A percentile compares a stretch with the other conserved stretches of the same genome.
phyloP scores from a whole-genome alignment of 2,113 vertebrate genomes.

The Xenotilapia leptura region DNA sequence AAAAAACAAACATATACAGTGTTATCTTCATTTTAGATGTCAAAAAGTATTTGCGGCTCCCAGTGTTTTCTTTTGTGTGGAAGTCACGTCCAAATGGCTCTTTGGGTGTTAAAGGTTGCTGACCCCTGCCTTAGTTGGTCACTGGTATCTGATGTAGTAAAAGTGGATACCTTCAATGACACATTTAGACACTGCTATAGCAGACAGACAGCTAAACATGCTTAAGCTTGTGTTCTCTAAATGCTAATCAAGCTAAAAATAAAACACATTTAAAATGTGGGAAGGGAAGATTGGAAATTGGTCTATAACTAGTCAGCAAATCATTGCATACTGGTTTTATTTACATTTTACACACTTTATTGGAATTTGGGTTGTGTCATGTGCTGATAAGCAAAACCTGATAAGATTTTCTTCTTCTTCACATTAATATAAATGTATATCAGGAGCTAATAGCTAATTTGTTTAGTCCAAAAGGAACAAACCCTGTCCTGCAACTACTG shows the following conservation, averaged over 20 bases:
- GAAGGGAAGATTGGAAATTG: background rate
- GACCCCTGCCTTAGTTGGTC: background rate
- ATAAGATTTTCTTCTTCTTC: background rate
- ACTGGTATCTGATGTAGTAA: background rate
- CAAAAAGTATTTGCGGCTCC: background rate
- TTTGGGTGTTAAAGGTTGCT: background rate
- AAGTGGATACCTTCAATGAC: background rate
- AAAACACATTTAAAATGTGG: background rate
- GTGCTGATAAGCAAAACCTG: background rate
- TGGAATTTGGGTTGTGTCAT: background rate
- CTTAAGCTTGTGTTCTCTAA: background rate
- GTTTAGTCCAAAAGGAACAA: background rate
- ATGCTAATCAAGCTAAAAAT: background rate
- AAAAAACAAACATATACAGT: background rate
- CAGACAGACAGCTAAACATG: background rate
- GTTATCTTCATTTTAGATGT: background rate
- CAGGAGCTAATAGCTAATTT: background rate
- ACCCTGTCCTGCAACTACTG: background rate
- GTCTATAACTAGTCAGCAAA: background rate
- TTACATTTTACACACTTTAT: background rate
- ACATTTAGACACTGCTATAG: background rate
- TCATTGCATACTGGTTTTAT: background rate
- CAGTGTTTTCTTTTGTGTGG: background rate
- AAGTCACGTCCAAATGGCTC: background rate
- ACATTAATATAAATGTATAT: background rate